These are phyloP conservation scores for Cygnus atratus DNA, from an alignment of 2,113 vertebrate species.

Conservation along the genomic window DNA sequence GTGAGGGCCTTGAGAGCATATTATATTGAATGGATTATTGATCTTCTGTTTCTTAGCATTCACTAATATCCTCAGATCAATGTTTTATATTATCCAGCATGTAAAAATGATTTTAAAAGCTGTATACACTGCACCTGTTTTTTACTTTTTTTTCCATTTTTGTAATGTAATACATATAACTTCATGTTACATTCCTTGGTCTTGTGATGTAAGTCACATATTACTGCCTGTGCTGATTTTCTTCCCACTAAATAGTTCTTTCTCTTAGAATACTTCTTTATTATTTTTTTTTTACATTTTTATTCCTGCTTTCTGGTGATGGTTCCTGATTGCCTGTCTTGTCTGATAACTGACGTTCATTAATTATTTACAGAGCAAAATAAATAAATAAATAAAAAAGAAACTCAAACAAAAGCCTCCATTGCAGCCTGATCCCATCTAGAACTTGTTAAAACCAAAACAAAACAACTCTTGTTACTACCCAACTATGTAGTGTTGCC, in stretches of 20 bases:
- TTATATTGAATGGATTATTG: background rate
- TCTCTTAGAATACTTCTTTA: constrained; percentile 71
- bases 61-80: background rate
- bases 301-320: constrained; percentile 91
- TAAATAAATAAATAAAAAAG: constrained; percentile 16
- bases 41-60: background rate
- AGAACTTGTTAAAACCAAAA: constrained; percentile 77
- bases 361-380: constrained; percentile 77
- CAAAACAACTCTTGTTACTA: constrained; percentile 62
- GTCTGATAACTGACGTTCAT: constrained; percentile 87
- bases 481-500: constrained; percentile 71
- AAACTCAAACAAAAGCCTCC: constrained; percentile 88
- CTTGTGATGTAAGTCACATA: constrained; percentile 75
- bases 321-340: constrained; percentile 99
- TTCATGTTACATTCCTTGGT: constrained; percentile 67
- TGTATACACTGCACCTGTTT: constrained; percentile 11
- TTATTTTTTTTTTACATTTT: constrained; percentile 71
- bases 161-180: constrained; percentile 50
- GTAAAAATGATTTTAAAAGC: constrained; percentile 9
- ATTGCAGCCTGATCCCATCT: constrained; percentile 99
- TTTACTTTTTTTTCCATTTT: constrained; percentile 25
- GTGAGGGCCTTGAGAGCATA: background rate
- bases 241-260: constrained; percentile 73
- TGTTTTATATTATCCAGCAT: constrained; percentile 39
- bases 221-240: constrained; percentile 75